Evolutionary conservation across 35 echinoderm and acorn worm genomes (phyloP).

Genomic region (Acanthaster planci): DNA sequence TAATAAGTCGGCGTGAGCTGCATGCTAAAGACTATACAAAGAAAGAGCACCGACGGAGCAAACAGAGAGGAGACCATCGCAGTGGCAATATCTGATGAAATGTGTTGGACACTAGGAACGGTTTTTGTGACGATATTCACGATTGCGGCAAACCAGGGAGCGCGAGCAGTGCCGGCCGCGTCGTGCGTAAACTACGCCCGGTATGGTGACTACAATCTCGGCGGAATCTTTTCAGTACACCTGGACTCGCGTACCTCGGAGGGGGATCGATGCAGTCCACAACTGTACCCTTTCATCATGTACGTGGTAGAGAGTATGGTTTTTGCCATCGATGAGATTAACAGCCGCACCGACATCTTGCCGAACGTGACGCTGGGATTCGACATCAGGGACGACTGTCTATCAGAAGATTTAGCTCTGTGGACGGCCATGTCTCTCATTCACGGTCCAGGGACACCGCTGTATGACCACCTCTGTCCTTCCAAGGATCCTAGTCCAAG

Average conservation of each 20-base stretch:
- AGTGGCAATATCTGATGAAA: too few relatives aligned
- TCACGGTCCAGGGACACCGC: neutral
- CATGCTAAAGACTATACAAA: too few relatives aligned
- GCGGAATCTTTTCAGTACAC: slow-evolving; percentile 32
- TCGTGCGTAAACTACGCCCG: neutral
- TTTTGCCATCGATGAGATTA: slow-evolving; percentile 46
- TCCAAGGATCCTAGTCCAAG: neutral
- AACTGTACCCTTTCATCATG: neutral
- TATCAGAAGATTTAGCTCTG: slow-evolving; percentile 18
- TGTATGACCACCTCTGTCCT: slow-evolving; percentile 2
- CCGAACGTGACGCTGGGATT: slow-evolving; percentile 40
- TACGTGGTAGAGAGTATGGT: slow-evolving; percentile 38
- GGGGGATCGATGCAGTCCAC: slow-evolving; percentile 3
- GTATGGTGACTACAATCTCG: neutral
- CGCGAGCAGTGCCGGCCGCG: neutral
- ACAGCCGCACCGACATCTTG: slow-evolving; percentile 31
- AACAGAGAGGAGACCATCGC: too few relatives aligned
- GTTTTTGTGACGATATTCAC: neutral
- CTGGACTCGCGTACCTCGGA: neutral
- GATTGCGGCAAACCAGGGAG: neutral
- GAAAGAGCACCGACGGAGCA: too few relatives aligned
- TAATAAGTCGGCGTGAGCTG: too few relatives aligned
- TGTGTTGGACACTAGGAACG: too few relatives aligned
- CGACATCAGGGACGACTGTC: slow-evolving; percentile 51
- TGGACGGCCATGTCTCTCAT: slow-evolving; percentile 22